A percentile compares a stretch with the other conserved stretches of the same genome.
These are phyloP conservation scores for Paracyclopina nana DNA, from an alignment of 1,140 invertebrate genomes.

Conservation along the genomic window DNA sequence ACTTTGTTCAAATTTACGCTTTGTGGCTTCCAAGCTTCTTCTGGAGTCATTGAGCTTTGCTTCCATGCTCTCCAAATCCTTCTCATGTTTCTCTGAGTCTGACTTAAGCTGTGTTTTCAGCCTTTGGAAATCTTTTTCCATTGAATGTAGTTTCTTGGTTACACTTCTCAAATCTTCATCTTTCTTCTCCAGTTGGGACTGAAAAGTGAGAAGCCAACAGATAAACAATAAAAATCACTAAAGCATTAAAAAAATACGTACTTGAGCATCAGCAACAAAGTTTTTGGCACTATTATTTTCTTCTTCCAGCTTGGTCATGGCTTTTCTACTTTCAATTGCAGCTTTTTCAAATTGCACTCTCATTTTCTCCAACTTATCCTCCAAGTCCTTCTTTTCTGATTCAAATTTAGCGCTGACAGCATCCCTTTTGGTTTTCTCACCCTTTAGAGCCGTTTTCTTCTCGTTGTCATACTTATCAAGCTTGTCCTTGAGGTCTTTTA, in stretches of 20 bases:
- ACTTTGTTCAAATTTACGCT: neutral
- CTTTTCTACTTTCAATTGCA: conserved; percentile 14
- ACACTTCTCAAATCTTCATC: conserved; percentile 8
- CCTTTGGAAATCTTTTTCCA: conserved; percentile 15
- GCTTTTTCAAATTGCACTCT: conserved; percentile 15
- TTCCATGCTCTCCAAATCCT: conserved; percentile 10
- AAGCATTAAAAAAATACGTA: too few relatives aligned
- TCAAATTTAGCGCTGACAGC: neutral
- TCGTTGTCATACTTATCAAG: conserved; percentile 11
- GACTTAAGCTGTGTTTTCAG: conserved; percentile 3
- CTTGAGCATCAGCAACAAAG: conserved; percentile 3
- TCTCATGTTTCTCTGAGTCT: conserved; percentile 1
- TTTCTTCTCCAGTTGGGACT: conserved; percentile 13
- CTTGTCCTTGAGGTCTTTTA: conserved; percentile 13
- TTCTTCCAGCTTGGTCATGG: conserved; percentile 11
- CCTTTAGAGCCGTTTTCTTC: conserved; percentile 4
- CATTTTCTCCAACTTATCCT: conserved; percentile 14
- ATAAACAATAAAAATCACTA: too few relatives aligned
- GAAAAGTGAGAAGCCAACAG: too few relatives aligned
- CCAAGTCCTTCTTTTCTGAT: conserved; percentile 13
- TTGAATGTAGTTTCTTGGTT: neutral
- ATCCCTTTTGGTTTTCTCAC: conserved; percentile 9
- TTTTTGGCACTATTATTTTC: conserved; percentile 5
- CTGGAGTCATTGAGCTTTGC: conserved; percentile 5
- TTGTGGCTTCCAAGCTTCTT: neutral